Base-by-base conservation (phyloP, 1,140 invertebrate genomes). In the Eumaeus atala region DNA sequence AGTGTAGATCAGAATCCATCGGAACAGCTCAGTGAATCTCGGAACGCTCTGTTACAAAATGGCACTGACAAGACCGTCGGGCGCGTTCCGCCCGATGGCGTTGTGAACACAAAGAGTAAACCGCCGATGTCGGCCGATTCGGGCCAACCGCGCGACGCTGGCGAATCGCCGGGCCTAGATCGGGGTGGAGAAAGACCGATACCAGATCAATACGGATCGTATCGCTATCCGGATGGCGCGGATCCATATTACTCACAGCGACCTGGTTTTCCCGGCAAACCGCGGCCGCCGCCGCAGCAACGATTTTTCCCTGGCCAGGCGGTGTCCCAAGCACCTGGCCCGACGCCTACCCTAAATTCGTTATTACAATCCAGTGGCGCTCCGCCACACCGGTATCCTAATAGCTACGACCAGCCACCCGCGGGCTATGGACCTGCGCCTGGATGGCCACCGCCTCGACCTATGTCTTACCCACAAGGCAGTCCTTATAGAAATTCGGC, bases 311-410 rank as follows among this genome's bases (percentile, higher is more conserved):
- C 91, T 48, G 91, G 92, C 56, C 92, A 92, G 70, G 90, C 88
- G 57, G 90, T 92, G 64, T 90, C 91, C 17, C 94, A 95, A 77
- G 93, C 93, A 51, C 92, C 93, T 57, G 94, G 95, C 48, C 95
- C 95, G 12, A 97, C 96, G 42, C 96, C 96, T 47, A 97, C 96
- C 28, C 88, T 97, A 54, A 97, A 97, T 85, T 95, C 96, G 70
- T 87, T 97, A 66, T 89, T 97, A 36, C 95, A 96, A 84, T 93
- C 93, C 34, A 94, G 94, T 67, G 94, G 94, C 59, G 91, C 93
- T 75, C 89, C 90, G 60, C 89, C 90, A 58, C 90, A 87, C 66
- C 87, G 77, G 63, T 87, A 80, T 68, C 89, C 74, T 64, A 86
- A 85, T 59, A 82, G 78, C 63, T 86, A 86, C 69, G 84, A 87